Conservation (phyloP, 2,888 invertebrate genomes). For the Drosophila stalkeri region DNA sequence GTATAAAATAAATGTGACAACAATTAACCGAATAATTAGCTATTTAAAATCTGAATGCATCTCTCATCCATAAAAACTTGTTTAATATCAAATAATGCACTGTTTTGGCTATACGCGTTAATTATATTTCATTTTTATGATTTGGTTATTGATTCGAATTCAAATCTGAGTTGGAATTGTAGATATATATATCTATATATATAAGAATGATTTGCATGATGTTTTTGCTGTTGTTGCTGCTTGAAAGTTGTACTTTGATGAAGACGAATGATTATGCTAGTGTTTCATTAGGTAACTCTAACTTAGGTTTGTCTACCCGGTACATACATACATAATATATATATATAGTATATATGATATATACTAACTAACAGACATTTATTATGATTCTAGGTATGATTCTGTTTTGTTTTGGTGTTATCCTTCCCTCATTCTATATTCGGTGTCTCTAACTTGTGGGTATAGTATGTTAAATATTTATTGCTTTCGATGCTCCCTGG, state of each 20-base stretch:
- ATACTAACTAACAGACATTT: slow-evolving; percentile 24
- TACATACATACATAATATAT: slow-evolving; percentile 23
- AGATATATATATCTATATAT: slow-evolving; percentile 1
- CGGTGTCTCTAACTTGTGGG: slow-evolving; percentile 46
- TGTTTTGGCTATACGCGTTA: slow-evolving; percentile 62
- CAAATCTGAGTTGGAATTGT: slow-evolving; percentile 46
- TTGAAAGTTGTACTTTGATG: slow-evolving; percentile 78
- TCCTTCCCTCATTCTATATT: slow-evolving; percentile 14
- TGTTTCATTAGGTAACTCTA: slow-evolving; percentile 55
- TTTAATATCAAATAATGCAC: slow-evolving; percentile 77
- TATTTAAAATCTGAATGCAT: slow-evolving; percentile 73
- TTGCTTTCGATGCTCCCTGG: slow-evolving; percentile 70
- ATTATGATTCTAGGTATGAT: slow-evolving; percentile 26
- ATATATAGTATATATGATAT: slow-evolving; percentile 7
- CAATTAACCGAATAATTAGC: slow-evolving; percentile 76
- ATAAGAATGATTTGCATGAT: slow-evolving; percentile 2
- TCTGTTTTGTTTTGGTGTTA: slow-evolving; percentile 23
- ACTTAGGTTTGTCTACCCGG: slow-evolving; percentile 45
- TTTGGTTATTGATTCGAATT: slow-evolving; percentile 58
- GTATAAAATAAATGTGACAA: slow-evolving; percentile 74
- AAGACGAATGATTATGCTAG: slow-evolving; percentile 72
- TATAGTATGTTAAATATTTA: slow-evolving; percentile 44
- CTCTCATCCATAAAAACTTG: slow-evolving; percentile 44
- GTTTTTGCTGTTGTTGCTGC: slow-evolving; percentile 25
- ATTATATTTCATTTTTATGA: slow-evolving; percentile 38